phyloP scores from a whole-genome alignment of 2,797 vertebrate genomes.

The Taeniopygia guttata region DNA sequence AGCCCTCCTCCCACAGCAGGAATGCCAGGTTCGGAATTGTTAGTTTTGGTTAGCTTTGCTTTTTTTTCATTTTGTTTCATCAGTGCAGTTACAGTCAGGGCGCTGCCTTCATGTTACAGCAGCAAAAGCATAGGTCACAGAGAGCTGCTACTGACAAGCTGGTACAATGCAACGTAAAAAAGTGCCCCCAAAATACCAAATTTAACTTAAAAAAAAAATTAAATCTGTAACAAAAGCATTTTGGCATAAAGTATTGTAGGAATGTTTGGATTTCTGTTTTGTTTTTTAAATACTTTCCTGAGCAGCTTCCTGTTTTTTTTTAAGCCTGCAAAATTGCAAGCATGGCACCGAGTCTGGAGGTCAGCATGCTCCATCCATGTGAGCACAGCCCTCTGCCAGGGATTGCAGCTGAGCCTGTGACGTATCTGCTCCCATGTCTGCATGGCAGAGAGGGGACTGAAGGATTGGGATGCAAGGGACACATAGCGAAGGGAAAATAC shows the following conservation, averaged over 20 bases:
- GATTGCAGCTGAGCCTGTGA: not conserved
- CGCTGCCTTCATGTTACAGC: rapidly evolving
- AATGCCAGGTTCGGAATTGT: not conserved
- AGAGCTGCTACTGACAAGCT: not conserved
- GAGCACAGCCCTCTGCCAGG: no score
- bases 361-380: not conserved
- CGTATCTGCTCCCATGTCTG: not conserved
- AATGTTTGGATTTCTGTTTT: not conserved
- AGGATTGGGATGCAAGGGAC: not conserved
- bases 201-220: not conserved
- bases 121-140: not conserved
- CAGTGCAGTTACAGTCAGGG: not conserved
- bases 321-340: not conserved
- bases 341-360: not conserved
- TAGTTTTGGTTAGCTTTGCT: not conserved
- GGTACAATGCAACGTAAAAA: not conserved
- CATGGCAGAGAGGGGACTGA: not conserved
- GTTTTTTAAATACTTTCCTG: not conserved
- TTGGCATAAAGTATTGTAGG: not conserved
- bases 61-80: not conserved
- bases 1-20: conserved; percentile 4
- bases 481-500: not conserved
- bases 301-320: not conserved
- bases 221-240: not conserved
- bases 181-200: not conserved